A percentile compares a stretch with the other conserved stretches of the same genome.
These are phyloP conservation scores for Nyctereutes procyonoides DNA, from an alignment of 2,113 vertebrate species.

Conservation along the genomic window DNA sequence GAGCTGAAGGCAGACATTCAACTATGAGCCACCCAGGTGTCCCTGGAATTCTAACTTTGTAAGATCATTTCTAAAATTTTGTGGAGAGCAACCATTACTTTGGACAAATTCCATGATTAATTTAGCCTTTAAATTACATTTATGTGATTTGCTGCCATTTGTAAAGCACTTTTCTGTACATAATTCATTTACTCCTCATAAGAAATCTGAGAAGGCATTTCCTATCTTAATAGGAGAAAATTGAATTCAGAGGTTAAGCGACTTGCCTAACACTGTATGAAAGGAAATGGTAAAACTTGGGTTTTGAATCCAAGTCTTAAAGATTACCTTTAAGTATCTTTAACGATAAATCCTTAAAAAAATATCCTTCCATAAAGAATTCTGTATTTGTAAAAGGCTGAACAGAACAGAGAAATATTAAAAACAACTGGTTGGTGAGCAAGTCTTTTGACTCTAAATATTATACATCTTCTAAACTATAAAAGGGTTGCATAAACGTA, in stretches of 20 bases:
- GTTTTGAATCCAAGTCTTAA: background rate
- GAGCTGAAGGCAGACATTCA: no score
- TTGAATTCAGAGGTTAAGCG: background rate
- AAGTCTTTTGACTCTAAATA: conserved; percentile 11
- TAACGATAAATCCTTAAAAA: background rate
- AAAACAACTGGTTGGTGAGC: background rate
- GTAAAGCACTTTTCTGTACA: background rate
- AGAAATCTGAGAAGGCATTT: background rate
- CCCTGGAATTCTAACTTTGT: background rate
- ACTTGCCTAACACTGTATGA: background rate
- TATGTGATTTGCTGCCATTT: background rate
- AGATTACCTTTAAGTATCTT: background rate
- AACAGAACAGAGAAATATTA: background rate
- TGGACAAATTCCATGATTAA: background rate
- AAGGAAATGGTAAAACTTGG: background rate
- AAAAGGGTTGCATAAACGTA: background rate
- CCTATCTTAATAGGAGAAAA: background rate
- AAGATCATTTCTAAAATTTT: background rate
- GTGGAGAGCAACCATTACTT: background rate
- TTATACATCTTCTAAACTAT: background rate
- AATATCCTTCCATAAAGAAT: background rate
- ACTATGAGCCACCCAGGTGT: no score
- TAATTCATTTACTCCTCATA: background rate
- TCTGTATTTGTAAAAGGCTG: background rate
- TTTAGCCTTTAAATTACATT: background rate